Evolutionary conservation across 2,888 invertebrate genomes (phyloP).

Genomic region (Drosophila robusta): DNA sequence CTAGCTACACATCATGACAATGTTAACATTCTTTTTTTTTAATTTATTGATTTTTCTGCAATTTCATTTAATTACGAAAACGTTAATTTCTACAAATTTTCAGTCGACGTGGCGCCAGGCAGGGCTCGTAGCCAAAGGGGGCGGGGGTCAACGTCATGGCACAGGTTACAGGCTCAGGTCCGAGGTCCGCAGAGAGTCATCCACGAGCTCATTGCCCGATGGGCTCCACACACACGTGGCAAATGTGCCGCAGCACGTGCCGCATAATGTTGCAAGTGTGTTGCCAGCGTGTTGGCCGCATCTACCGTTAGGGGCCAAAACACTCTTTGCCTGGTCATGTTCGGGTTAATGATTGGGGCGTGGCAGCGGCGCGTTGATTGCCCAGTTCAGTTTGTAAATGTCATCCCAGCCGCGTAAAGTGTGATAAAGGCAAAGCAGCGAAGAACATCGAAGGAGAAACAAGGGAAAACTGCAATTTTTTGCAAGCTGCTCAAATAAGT

Average conservation of each 20-base stretch:
- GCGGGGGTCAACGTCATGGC: slow-evolving; percentile 45
- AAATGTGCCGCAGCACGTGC: slow-evolving; percentile 67
- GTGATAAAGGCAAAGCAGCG: slow-evolving; percentile 6
- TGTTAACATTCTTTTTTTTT: slow-evolving; percentile 25
- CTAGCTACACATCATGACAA: slow-evolving; percentile 33
- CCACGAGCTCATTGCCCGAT: slow-evolving; percentile 37
- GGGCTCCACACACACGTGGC: slow-evolving; percentile 61
- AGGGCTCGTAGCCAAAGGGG: not conserved
- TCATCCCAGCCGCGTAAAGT: slow-evolving; percentile 35
- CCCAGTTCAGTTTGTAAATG: slow-evolving; percentile 59
- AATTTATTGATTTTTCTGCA: slow-evolving; percentile 77
- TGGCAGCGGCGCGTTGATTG: slow-evolving; percentile 72
- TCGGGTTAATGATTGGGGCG: slow-evolving; percentile 78
- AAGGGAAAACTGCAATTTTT: not conserved
- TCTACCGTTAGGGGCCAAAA: slow-evolving; percentile 69
- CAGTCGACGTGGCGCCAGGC: slow-evolving; percentile 62
- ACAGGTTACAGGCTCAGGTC: slow-evolving; percentile 11
- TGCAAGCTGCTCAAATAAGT: not conserved
- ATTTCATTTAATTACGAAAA: slow-evolving; percentile 79
- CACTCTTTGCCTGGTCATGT: slow-evolving; percentile 71
- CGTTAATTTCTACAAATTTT: slow-evolving; percentile 83
- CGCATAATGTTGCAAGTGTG: slow-evolving; percentile 63
- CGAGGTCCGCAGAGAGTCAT: slow-evolving; percentile 36
- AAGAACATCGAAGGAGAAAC: not conserved
- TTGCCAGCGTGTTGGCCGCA: slow-evolving; percentile 19